phyloP scores from a whole-genome alignment of 2,113 vertebrate species.

The Ornithorhynchus anatinus region DNA sequence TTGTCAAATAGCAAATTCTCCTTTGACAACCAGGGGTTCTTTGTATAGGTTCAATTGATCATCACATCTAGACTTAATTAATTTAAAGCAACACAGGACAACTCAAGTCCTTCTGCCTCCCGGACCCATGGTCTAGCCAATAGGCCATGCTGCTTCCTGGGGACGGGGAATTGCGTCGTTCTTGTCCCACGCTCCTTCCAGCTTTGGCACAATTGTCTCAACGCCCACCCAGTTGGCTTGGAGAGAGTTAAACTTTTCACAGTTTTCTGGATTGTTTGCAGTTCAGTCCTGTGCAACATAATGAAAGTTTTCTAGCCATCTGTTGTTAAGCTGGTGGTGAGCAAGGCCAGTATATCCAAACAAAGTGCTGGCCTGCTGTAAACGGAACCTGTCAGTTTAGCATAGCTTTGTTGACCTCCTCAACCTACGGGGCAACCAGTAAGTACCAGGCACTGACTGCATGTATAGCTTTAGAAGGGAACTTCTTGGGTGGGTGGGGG shows the following conservation, averaged over 20 bases:
- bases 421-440: conserved; percentile 66
- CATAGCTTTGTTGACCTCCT: conserved; percentile 88
- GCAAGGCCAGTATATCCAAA: conserved; percentile 89
- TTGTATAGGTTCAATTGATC: conserved; percentile 41
- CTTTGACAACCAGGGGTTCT: conserved; percentile 37
- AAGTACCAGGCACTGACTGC: conserved; percentile 85
- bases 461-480: conserved; percentile 67
- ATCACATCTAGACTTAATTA: conserved; percentile 15
- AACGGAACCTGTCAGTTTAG: conserved; percentile 88
- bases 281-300: conserved; percentile 75
- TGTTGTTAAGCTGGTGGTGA: conserved; percentile 93
- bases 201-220: conserved; percentile 8
- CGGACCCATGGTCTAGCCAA: too few species aligned
- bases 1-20: conserved; percentile 40
- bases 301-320: conserved; percentile 91
- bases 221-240: conserved; percentile 33
- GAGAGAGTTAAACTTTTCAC: conserved; percentile 78
- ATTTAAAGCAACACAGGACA: conserved; percentile 37
- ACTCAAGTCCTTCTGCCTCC: too few species aligned
- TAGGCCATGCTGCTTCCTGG: too few species aligned
- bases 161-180: background rate
- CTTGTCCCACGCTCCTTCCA: background rate
- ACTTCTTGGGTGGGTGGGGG: conserved; percentile 67
- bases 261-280: conserved; percentile 81
- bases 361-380: conserved; percentile 87